Conservation (phyloP, 2,888 invertebrate species). For the Odontocolon sp. region DNA sequence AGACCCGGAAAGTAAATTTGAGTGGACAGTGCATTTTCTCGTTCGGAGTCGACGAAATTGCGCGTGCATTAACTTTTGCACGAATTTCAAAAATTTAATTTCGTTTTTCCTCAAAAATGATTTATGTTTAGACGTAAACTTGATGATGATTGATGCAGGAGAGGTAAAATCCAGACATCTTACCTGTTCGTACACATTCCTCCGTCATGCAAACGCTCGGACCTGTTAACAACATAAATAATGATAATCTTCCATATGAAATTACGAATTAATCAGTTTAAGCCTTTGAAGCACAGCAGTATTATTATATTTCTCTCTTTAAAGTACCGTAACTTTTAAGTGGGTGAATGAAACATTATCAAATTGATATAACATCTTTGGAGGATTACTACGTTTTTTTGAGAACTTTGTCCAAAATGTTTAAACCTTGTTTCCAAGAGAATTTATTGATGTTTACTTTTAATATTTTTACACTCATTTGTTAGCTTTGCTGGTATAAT, state of each 20-base stretch:
- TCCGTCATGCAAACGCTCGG: constrained; percentile 83
- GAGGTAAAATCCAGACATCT: constrained; percentile 66
- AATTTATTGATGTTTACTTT: no score
- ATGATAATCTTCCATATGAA: constrained; percentile 1
- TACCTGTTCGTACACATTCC: constrained; percentile 86
- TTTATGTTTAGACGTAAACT: background rate
- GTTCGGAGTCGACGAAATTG: background rate
- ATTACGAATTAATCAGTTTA: no score
- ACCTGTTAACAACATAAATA: constrained; percentile 66
- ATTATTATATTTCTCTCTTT: no score
- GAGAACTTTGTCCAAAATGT: no score
- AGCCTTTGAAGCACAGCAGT: no score
- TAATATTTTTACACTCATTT: no score
- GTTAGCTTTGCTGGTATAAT: constrained; percentile 30
- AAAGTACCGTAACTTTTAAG: no score
- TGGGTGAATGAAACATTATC: no score
- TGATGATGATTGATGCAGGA: background rate
- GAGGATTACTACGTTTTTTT: no score
- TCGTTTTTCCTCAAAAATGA: constrained; percentile 1
- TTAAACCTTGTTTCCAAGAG: no score
- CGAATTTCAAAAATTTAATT: background rate
- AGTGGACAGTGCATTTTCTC: background rate
- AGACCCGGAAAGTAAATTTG: background rate
- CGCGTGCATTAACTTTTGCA: constrained; percentile 1
- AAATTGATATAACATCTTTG: background rate